Base-by-base conservation (phyloP, 2,888 invertebrate genomes). In the Salticus scenicus region DNA sequence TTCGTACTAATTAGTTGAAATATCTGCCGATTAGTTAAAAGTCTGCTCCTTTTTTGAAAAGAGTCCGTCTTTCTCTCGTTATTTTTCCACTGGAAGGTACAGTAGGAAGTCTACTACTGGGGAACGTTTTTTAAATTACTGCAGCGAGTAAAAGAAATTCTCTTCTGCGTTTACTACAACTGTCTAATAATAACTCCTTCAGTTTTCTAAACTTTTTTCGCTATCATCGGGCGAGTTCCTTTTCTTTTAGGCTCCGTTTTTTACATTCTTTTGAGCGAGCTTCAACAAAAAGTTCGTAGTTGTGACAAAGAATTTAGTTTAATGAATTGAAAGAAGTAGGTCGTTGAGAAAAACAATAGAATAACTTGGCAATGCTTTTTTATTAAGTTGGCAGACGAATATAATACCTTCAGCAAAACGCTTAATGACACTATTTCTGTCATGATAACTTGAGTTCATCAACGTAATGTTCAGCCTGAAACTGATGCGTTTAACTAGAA, bases 321-420 rank as follows among this genome's bases (percentile, higher is more conserved):
- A 72, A 83, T 73, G 83, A 77, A 77, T 69, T 57, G 63, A 71
- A 76, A 57, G 66, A 83, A 77, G 67, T 83, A 66, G 83, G 83
- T 83, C 77, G 83, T 66, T 17, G 27, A 17, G 17, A 20, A 67
- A 67, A 73, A 77, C 77, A 83, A 83, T 83, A 72, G 77, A 42
- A 42, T 30, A 71, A 57, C 31, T 76, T 82, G 82, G 71, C 77
- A 73, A 10, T 73, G 67, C 30, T 70, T 30, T 73, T 51, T n/a
- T 77, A 66, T 83, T 72, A 63, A 67, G 37, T 77, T 83, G 73
- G 83, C 83, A 83, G 30, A 67, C 20, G 57, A 2, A 24, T 24
- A 57, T 24, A 57, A 57, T 57, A 8, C 33, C 51, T 41, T 33
- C 51, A 42, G 67, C 67, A 80, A 41, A 41, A 8, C 17, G 71